These are phyloP conservation scores for Colistium nudipinnis DNA, from an alignment of 2,113 vertebrate species.

Conservation along the genomic window DNA sequence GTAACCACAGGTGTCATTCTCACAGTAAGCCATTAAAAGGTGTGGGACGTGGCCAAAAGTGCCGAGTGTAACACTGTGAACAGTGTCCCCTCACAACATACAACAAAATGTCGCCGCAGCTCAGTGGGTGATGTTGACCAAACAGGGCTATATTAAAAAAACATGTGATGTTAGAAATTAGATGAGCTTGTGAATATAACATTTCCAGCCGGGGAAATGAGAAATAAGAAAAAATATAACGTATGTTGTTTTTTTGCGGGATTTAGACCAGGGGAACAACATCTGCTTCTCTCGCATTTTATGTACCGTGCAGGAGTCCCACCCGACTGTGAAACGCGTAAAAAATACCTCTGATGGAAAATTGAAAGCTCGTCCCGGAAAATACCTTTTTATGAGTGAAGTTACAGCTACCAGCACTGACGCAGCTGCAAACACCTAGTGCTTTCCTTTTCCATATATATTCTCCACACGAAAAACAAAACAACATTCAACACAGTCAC, in stretches of 20 bases:
- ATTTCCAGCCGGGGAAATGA: background rate
- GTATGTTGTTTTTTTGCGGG: background rate
- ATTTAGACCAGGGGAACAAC: background rate
- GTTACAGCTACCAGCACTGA: background rate
- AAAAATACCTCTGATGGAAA: constrained; percentile 38
- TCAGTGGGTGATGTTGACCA: background rate
- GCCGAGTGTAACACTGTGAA: background rate
- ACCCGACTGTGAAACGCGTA: constrained; percentile 25
- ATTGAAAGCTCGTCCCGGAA: background rate
- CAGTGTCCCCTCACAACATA: too few species aligned
- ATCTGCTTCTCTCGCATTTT: constrained; percentile 22
- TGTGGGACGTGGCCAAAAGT: background rate
- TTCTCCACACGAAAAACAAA: too few species aligned
- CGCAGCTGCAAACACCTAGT: background rate
- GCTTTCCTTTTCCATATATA: too few species aligned
- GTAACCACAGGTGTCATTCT: constrained; percentile 12
- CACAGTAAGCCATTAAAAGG: constrained; percentile 9
- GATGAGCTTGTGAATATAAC: background rate
- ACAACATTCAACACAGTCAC: too few species aligned
- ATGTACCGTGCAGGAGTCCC: background rate
- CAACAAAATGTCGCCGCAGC: background rate
- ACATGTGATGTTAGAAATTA: background rate
- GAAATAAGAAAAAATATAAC: background rate
- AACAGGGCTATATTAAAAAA: background rate
- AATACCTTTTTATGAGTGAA: constrained; percentile 14